A percentile compares a stretch with the other conserved stretches of the same genome.
Evolutionary conservation across 2,113 vertebrate genomes (phyloP).

Genomic region (Acrocephalus arundinaceus): DNA sequence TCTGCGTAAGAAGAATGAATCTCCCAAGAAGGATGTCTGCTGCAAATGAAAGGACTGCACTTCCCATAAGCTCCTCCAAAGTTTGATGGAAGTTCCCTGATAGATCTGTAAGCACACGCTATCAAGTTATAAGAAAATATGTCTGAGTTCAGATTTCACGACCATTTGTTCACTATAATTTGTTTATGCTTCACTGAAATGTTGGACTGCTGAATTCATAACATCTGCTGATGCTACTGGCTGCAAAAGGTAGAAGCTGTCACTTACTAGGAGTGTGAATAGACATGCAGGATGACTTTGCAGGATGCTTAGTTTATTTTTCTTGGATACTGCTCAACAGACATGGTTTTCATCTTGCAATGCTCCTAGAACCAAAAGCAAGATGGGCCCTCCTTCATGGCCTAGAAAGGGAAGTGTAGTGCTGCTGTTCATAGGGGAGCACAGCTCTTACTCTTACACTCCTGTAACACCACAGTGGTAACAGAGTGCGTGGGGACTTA

Average conservation of each 20-base stretch:
- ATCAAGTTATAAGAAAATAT: background rate
- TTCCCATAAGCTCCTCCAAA: background rate
- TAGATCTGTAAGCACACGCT: background rate
- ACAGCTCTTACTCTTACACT: background rate
- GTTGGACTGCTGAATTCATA: background rate
- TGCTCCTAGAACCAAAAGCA: background rate
- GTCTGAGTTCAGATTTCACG: conserved; percentile 14
- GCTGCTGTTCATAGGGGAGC: background rate
- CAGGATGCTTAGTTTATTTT: conserved; percentile 10
- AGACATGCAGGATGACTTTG: background rate
- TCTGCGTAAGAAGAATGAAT: background rate
- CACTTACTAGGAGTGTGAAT: background rate
- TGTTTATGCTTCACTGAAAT: background rate
- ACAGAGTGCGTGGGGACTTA: background rate
- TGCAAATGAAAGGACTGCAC: background rate
- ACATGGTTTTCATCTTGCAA: background rate
- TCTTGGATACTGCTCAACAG: background rate
- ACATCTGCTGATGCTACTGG: background rate
- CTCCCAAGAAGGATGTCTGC: background rate
- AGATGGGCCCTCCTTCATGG: background rate
- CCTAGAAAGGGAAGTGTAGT: background rate
- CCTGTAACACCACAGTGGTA: too few relatives aligned
- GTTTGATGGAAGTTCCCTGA: background rate
- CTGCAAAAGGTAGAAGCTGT: conserved; percentile 31
- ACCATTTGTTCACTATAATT: background rate